Evolutionary conservation across 2,888 invertebrate species (phyloP), one percentile per base, ranked within the genome.

Genomic region (Galeopsomyia nigrocyanea): DNA sequence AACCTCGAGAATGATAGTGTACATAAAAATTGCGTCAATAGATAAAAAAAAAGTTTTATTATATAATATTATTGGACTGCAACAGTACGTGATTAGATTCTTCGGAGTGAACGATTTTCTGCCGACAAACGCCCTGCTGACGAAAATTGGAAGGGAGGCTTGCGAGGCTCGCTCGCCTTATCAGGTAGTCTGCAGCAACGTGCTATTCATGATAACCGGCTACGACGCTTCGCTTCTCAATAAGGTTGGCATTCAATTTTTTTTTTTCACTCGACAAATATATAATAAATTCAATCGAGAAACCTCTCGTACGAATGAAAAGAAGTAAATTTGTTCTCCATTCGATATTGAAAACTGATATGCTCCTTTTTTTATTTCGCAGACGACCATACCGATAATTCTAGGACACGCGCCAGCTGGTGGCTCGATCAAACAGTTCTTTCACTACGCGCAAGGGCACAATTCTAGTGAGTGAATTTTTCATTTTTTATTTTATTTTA

Each of bases 331-430:
- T 31, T 19, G 21, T 16, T 61, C 39, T 39, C 65, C 64, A 21
- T 19, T 39, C 21, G 21, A 50, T 55, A 47, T 57, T n/a, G 26
- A 10, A 5, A 31, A 58, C 21, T n/a, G 56, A 47, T 6, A 47
- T 22, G 49, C 22, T 3, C 39, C 14, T 62, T 50, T 50, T 13
- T 21, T 22, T 49, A 9, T 10, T 39, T 3, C 13, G 39, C 83
- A 93, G 91, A 92, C 91, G 0, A 89, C 92, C 87, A 77, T 94
- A 39, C 92, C 93, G 0, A 90, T 82, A 13, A 83, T 86, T 57
- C 78, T 83, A 53, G 82, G 80, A 5, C 83, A 86, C 61, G 76
- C 82, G 9, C 85, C 86, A 3, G 84, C 85, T 3, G 85, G 86
- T 3, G 84, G 83, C 62, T 86, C 85, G 2, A 83, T 85, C 82